phyloP scores from a whole-genome alignment of 2,797 vertebrate genomes.

The Urophycis tenuis region DNA sequence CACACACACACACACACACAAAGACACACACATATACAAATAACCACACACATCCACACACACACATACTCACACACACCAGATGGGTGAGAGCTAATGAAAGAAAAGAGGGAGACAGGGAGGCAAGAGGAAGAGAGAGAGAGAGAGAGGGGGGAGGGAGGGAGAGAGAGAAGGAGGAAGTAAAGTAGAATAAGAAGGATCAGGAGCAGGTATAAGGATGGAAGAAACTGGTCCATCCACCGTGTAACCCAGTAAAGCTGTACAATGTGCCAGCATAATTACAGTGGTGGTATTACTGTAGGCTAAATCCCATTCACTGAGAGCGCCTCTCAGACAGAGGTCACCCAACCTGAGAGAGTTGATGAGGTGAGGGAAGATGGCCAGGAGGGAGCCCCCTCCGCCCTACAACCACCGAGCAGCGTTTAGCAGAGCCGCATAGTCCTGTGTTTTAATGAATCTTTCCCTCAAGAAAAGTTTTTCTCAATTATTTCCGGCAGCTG shows the following conservation, averaged over 20 bases:
- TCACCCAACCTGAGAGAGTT: not conserved
- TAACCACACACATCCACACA: too few relatives aligned
- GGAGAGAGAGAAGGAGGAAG: slow-evolving; percentile 2
- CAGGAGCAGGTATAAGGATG: not conserved
- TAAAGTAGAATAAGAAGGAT: not conserved
- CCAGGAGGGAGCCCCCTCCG: not conserved
- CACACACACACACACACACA: too few relatives aligned
- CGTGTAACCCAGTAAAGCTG: slow-evolving; percentile 41
- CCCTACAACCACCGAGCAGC: not conserved
- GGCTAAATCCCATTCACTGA: not conserved
- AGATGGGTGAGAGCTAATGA: not conserved
- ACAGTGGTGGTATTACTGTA: slow-evolving; percentile 23
- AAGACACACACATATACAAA: too few relatives aligned
- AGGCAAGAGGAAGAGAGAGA: not conserved
- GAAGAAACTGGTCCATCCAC: slow-evolving; percentile 40
- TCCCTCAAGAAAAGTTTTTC: not conserved
- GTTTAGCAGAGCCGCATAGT: not conserved
- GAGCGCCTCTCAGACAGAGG: not conserved
- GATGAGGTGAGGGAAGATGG: not conserved
- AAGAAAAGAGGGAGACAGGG: not conserved
- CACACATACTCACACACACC: not conserved
- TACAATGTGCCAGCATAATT: slow-evolving; percentile 31
- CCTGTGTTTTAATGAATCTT: not conserved
- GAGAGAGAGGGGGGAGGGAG: not conserved
- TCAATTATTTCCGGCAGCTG: not conserved